phyloP scores from a whole-genome alignment of 2,797 vertebrate genomes.

The Hippoglossus hippoglossus region DNA sequence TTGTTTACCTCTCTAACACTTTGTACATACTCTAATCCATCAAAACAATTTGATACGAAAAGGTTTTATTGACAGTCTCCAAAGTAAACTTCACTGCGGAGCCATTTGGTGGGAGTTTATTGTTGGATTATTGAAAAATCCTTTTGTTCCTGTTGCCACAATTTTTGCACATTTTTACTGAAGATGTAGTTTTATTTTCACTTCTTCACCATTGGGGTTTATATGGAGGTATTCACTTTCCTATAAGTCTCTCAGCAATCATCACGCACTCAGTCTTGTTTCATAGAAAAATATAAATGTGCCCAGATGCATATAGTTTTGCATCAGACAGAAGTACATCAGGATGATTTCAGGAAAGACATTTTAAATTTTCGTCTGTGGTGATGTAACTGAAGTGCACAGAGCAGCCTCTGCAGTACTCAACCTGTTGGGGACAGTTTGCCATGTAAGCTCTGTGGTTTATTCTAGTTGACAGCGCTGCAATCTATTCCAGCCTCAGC shows the following conservation, averaged over 20 bases:
- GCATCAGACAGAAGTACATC: constrained; percentile 19
- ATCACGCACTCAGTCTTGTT: background rate
- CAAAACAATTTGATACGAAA: constrained; percentile 17
- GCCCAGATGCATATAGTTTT: constrained; percentile 26
- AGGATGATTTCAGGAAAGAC: constrained; percentile 1
- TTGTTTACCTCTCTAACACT: constrained; percentile 16
- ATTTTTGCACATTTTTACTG: constrained; percentile 3
- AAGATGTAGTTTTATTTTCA: background rate
- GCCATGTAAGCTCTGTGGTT: constrained; percentile 53
- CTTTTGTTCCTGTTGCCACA: constrained; percentile 10
- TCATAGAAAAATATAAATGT: constrained; percentile 14
- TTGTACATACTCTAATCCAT: constrained; percentile 15
- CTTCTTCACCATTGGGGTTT: constrained; percentile 4
- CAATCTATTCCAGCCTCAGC: constrained; percentile 66
- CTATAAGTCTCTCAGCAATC: constrained; percentile 9
- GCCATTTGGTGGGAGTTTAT: constrained; percentile 9
- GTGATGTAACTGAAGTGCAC: constrained; percentile 44
- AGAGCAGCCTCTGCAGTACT: constrained; percentile 34
- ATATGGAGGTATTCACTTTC: background rate
- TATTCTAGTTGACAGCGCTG: constrained; percentile 67
- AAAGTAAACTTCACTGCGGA: constrained; percentile 6
- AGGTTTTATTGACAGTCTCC: constrained; percentile 15
- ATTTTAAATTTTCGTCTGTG: constrained; percentile 34
- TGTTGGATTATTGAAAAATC: constrained; percentile 3
- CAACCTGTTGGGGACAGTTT: constrained; percentile 47